Percentiles rank a stretch among this genome's conserved stretches.
Conservation (phyloP, 2,888 invertebrate genomes). For the Troides oblongomaculatus region DNA sequence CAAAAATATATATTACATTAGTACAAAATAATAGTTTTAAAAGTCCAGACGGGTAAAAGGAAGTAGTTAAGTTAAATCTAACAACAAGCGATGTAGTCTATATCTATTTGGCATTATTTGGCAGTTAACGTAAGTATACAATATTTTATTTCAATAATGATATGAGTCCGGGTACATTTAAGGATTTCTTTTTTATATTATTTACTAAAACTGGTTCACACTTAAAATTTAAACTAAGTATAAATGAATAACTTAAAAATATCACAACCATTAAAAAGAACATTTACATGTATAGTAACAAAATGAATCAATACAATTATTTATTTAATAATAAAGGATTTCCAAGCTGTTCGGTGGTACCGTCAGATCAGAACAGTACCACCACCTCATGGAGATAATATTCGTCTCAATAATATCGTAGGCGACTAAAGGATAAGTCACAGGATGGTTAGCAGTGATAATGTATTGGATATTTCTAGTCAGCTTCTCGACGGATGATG, state of each 20-base stretch:
- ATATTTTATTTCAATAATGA: slow-evolving; percentile 13
- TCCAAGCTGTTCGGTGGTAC: not conserved
- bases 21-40: not conserved
- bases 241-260: slow-evolving; percentile 21
- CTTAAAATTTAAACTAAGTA: not conserved
- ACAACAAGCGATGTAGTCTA: slow-evolving; percentile 2
- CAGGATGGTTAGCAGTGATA: too few relatives aligned
- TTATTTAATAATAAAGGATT: not conserved
- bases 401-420: too few relatives aligned
- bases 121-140: slow-evolving; percentile 4
- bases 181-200: not conserved
- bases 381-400: too few relatives aligned
- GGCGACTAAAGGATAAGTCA: too few relatives aligned
- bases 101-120: slow-evolving; percentile 9
- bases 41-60: not conserved
- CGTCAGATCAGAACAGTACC: too few relatives aligned
- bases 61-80: not conserved
- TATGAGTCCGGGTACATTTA: slow-evolving; percentile 7
- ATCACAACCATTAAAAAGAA: slow-evolving; percentile 54
- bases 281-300: not conserved
- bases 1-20: slow-evolving; percentile 13
- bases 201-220: not conserved
- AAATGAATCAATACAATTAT: not conserved
- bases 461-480: too few relatives aligned
- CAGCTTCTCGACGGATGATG: too few relatives aligned